Evolutionary conservation across 2,113 vertebrate genomes (phyloP).

Genomic region (Turnix velox): DNA sequence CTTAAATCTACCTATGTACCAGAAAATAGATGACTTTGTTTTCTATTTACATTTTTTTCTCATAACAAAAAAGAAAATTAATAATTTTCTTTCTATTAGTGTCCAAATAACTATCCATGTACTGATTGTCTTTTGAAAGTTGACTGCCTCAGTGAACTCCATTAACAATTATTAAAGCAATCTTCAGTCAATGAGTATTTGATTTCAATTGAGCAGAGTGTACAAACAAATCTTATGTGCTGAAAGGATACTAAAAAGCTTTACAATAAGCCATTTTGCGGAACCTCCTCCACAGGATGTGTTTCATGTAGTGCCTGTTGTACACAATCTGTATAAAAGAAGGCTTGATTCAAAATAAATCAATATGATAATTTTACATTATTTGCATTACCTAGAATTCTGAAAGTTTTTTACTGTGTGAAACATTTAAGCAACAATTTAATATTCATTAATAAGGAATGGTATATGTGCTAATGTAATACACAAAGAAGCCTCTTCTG

Average conservation of each 20-base stretch:
- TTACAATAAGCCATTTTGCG: background rate
- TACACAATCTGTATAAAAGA: background rate
- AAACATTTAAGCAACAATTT: background rate
- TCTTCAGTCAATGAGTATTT: background rate
- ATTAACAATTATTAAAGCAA: background rate
- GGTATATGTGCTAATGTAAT: fast-evolving
- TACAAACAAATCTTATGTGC: background rate
- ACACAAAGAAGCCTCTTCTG: background rate
- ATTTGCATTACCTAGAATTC: background rate
- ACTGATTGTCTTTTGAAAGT: background rate
- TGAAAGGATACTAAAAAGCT: background rate
- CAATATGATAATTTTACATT: background rate
- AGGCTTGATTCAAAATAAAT: background rate
- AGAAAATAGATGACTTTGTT: background rate
- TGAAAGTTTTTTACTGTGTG: background rate
- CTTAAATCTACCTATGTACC: background rate
- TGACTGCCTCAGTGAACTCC: background rate
- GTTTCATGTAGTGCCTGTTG: background rate
- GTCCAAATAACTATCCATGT: background rate
- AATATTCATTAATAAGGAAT: background rate
- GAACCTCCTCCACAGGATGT: background rate
- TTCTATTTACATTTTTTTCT: background rate
- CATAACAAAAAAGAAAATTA: background rate
- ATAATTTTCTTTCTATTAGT: background rate
- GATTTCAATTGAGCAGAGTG: background rate